Evolutionary conservation across 2,888 invertebrate genomes (phyloP).

Genomic region (Drosophila picticornis): DNA sequence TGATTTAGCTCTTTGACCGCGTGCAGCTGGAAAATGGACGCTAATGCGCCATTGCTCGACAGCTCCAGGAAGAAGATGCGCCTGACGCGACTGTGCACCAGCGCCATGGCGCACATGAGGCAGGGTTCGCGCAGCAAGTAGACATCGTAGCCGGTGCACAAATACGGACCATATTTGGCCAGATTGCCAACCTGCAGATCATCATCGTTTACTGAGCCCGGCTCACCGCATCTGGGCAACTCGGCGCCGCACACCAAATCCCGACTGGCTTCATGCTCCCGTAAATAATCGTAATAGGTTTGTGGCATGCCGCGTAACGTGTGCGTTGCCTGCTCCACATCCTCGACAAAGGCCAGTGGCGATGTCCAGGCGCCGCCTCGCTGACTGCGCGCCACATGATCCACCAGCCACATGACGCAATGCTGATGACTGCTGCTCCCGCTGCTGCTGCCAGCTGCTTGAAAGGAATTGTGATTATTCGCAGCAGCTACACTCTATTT

Average conservation of each 20-base stretch:
- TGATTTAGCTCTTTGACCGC: conserved; percentile 93
- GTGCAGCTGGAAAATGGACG: conserved; percentile 91
- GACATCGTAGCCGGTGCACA: conserved; percentile 95
- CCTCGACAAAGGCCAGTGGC: conserved; percentile 40
- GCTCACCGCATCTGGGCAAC: conserved; percentile 35
- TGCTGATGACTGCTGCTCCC: conserved; percentile 86
- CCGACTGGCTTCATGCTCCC: conserved; percentile 77
- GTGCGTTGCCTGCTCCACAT: conserved; percentile 12
- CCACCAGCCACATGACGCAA: conserved; percentile 93
- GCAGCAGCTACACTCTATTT: background rate
- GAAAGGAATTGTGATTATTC: background rate
- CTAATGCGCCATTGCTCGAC: conserved; percentile 89
- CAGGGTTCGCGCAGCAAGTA: conserved; percentile 95
- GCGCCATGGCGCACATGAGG: conserved; percentile 97
- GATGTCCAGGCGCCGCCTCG: conserved; percentile 90
- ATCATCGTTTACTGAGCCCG: background rate
- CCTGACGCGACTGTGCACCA: conserved; percentile 94
- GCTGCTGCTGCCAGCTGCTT: conserved; percentile 19
- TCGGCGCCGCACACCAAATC: conserved; percentile 86
- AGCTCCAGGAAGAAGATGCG: conserved; percentile 91
- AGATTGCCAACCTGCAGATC: conserved; percentile 79
- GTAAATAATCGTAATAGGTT: conserved; percentile 81
- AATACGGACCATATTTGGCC: conserved; percentile 88
- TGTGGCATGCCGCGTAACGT: conserved; percentile 85
- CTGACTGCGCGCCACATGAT: conserved; percentile 93